phyloP scores from a whole-genome alignment of 2,113 vertebrate genomes.

The Macroglossus sobrinus region DNA sequence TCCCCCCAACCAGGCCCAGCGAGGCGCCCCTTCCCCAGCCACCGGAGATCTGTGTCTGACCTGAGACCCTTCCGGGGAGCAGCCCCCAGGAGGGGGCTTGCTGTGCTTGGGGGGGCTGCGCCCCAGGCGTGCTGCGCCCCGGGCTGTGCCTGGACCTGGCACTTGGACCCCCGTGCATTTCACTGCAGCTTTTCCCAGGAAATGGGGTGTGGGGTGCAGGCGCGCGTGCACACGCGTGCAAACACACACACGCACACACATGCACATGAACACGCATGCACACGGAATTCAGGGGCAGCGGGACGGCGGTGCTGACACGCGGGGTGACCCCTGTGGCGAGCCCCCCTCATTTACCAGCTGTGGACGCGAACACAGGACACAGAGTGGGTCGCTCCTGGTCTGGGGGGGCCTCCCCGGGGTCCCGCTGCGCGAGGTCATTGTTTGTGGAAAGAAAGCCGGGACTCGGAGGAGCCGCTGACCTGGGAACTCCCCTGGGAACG shows the following conservation, averaged over 20 bases:
- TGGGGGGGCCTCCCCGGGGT: neutral
- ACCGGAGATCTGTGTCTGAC: accelerated
- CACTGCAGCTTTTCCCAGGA: neutral
- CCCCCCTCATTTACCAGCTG: no score
- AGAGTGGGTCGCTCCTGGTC: neutral
- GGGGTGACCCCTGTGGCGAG: no score
- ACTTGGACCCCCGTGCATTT: neutral
- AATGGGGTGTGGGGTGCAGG: neutral
- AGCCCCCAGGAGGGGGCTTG: no score
- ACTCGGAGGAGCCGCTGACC: neutral
- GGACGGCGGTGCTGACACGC: no score
- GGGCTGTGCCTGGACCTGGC: neutral
- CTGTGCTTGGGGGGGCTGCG: no score
- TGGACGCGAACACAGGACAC: no score
- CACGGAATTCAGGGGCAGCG: no score
- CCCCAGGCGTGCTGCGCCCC: no score
- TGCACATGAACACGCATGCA: no score
- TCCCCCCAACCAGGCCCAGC: slow-evolving; percentile 1
- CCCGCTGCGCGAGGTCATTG: neutral
- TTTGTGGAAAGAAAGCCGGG: neutral
- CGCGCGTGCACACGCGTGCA: accelerated
- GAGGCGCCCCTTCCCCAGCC: no score
- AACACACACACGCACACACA: no score
- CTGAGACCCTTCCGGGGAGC: neutral
- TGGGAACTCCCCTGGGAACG: neutral